Base-by-base conservation (phyloP, 2,113 vertebrate genomes). In the Columba janthina region DNA sequence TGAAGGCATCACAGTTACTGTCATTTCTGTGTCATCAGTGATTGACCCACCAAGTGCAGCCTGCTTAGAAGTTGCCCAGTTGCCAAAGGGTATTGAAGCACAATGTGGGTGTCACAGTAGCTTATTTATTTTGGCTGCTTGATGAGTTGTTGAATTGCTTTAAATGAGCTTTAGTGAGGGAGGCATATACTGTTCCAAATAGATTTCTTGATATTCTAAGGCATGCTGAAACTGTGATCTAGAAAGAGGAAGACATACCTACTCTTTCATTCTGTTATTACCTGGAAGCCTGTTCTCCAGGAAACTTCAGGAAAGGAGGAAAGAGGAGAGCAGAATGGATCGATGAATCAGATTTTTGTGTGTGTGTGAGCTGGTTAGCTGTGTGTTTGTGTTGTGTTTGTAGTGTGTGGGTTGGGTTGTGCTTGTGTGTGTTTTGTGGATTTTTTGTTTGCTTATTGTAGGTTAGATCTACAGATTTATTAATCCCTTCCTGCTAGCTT, bases 21-120 rank as follows among this genome's bases (percentile, higher is more conserved):
- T 36, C 5, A 1, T 4, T 67, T 57, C 34, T 76, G 0, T 2
- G 7, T 9, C 31, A 50, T 19, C 28, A 10, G 24, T 0, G 2
- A 11, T 12, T 12, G 56, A 65, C 56, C 15, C 15, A 12, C 6
- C 0, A 0, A 32, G 28, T 6, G 15, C n/a, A 25, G 24, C 28
- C 69, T 3, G 1, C 6, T 28, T 12, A 6, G 19, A 56, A 51
- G 46, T 36, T 60, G 12, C 0, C 1, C 15, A 32, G 8, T 4
- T 11, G 16, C 69, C 15, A 7, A 2, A 2, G 18, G 13, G 5
- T 36, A 89, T 70, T 76, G 38, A 57, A 77, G 25, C 15, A 8
- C 3, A 11, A 5, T 18, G 10, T 40, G 25, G 5, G 5, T 46
- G 15, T 82, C 7, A 8, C 2, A 2, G 11, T 36, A 46, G 21